These are phyloP conservation scores for Cheirogaleus major DNA, from an alignment of 2,797 vertebrate species.

Conservation along the genomic window DNA sequence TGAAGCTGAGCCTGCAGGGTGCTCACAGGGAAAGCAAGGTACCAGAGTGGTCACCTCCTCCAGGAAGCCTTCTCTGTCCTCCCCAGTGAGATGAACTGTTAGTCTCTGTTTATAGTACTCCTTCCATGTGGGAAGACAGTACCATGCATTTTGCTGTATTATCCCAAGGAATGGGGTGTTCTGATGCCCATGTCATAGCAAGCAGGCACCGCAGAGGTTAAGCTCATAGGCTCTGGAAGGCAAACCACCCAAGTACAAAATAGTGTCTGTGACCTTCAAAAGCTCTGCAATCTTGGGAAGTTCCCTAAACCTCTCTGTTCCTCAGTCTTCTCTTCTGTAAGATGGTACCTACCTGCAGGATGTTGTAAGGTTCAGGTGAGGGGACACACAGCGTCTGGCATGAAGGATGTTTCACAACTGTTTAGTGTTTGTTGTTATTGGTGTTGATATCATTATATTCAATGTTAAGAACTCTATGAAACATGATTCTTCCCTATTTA, in stretches of 20 bases:
- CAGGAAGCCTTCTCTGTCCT: not conserved
- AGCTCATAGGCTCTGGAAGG: not conserved
- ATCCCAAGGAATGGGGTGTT: not conserved
- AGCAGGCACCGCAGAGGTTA: not conserved
- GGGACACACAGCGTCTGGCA: rapidly evolving
- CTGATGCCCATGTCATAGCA: not conserved
- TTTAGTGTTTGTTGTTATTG: not conserved
- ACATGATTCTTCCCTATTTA: not conserved
- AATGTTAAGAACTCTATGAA: not conserved
- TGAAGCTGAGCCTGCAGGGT: not conserved
- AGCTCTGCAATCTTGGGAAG: not conserved
- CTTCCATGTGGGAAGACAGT: not conserved
- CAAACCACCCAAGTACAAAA: not conserved
- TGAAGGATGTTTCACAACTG: rapidly evolving
- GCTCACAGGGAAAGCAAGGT: not conserved
- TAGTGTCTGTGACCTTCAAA: not conserved
- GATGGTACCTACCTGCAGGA: not conserved
- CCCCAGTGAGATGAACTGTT: not conserved
- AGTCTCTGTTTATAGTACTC: not conserved
- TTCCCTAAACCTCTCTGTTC: not conserved
- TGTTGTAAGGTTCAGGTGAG: not conserved
- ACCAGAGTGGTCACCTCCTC: not conserved
- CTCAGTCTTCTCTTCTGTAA: not conserved
- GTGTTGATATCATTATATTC: not conserved
- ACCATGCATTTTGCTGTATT: not conserved